These are phyloP conservation scores for Rhynchopsitta pachyrhyncha DNA, from an alignment of 2,113 vertebrate genomes.

Conservation along the genomic window DNA sequence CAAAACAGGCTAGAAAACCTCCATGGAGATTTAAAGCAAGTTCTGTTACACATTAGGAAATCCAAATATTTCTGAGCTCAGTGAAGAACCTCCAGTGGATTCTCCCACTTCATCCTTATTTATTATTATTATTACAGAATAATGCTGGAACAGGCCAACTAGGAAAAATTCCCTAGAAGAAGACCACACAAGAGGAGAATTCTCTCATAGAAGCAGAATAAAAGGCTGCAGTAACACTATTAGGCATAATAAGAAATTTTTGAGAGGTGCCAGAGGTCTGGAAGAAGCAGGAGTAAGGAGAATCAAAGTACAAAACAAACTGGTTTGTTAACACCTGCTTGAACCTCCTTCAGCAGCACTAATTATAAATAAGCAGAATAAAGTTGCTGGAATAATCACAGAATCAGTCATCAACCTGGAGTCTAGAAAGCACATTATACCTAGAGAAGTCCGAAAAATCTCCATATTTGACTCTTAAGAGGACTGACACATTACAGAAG, in stretches of 20 bases:
- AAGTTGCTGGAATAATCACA: neutral
- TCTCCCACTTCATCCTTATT: neutral
- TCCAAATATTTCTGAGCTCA: neutral
- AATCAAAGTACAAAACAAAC: neutral
- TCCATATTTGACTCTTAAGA: neutral
- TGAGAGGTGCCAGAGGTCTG: neutral
- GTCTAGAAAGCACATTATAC: neutral
- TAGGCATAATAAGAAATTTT: neutral
- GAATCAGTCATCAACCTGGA: neutral
- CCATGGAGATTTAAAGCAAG: neutral
- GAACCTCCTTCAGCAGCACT: neutral
- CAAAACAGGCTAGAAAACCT: neutral
- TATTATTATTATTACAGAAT: neutral
- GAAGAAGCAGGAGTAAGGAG: neutral
- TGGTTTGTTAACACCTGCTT: neutral
- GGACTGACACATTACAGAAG: neutral
- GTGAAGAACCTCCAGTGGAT: neutral
- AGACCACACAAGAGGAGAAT: neutral
- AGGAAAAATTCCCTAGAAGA: neutral
- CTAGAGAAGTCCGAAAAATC: neutral
- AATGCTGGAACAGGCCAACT: neutral
- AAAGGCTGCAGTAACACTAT: neutral
- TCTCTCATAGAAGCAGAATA: neutral
- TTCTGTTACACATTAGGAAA: neutral
- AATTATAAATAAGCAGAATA: neutral